phyloP scores from a whole-genome alignment of 2,113 vertebrate species.

The Malurus melanocephalus region DNA sequence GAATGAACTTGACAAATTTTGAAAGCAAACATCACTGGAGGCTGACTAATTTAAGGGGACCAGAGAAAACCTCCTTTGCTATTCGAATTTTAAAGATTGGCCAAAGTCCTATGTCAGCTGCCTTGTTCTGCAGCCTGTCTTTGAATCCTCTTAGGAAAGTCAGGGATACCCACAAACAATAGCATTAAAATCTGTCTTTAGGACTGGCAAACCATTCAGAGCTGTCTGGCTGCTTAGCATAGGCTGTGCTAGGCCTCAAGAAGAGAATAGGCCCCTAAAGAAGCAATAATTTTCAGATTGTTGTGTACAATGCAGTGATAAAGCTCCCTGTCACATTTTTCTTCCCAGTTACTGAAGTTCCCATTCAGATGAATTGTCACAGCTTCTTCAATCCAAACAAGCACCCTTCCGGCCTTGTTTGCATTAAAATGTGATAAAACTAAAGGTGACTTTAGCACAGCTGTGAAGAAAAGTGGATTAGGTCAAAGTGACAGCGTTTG shows the following conservation, averaged over 20 bases:
- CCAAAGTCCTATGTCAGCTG: slow-evolving; percentile 37
- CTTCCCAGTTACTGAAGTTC: slow-evolving; percentile 85
- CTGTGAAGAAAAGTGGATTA: slow-evolving; percentile 90
- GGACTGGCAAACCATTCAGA: slow-evolving; percentile 65
- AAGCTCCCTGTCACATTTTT: slow-evolving; percentile 95
- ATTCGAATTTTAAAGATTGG: slow-evolving; percentile 56
- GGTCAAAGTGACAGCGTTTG: slow-evolving; percentile 81
- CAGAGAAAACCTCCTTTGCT: neutral
- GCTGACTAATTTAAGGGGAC: neutral
- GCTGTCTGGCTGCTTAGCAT: slow-evolving; percentile 79
- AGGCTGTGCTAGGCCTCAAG: slow-evolving; percentile 70
- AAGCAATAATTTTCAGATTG: slow-evolving; percentile 83
- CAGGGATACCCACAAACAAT: slow-evolving; percentile 75
- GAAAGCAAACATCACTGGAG: neutral
- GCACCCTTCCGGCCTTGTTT: slow-evolving; percentile 84
- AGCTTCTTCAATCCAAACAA: slow-evolving; percentile 77
- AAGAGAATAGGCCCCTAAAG: slow-evolving; percentile 72
- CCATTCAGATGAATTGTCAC: slow-evolving; percentile 87
- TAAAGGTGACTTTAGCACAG: slow-evolving; percentile 84
- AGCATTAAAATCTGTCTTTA: slow-evolving; percentile 75
- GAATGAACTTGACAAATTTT: slow-evolving; percentile 11
- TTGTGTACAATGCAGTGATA: slow-evolving; percentile 78
- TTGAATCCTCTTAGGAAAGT: slow-evolving; percentile 76
- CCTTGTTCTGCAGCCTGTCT: slow-evolving; percentile 52
- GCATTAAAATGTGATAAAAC: slow-evolving; percentile 93